Conservation (phyloP, 2,888 invertebrate genomes). For the Pachymerium ferrugineum region DNA sequence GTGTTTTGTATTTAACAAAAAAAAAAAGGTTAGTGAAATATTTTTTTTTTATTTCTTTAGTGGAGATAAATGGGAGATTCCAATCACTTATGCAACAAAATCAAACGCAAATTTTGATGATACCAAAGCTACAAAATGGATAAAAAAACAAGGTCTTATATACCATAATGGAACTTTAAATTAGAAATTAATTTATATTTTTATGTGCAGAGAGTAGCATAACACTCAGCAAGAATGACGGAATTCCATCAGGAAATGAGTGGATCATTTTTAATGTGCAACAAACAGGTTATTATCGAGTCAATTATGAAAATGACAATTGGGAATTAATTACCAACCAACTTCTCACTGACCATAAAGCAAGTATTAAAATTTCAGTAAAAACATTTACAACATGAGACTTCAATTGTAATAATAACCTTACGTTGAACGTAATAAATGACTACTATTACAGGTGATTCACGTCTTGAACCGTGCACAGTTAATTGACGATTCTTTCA, state of each 20-base stretch:
- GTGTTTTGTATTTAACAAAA: background rate
- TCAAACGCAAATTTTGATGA: conserved; percentile 27
- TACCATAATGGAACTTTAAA: background rate
- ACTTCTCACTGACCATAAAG: conserved; percentile 38
- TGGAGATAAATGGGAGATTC: conserved; percentile 30
- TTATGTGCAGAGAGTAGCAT: background rate
- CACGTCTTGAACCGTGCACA: conserved; percentile 16
- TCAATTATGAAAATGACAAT: conserved; percentile 47
- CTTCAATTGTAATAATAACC: background rate
- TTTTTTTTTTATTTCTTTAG: background rate
- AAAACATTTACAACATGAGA: too few species aligned
- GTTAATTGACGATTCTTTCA: conserved; percentile 9
- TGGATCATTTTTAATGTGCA: conserved; percentile 36
- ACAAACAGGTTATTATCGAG: conserved; percentile 46
- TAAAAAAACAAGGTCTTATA: background rate
- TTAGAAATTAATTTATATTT: background rate
- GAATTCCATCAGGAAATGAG: conserved; percentile 30
- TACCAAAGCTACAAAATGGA: background rate
- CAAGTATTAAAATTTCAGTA: conserved; percentile 38
- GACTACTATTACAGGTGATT: background rate
- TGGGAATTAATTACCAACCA: conserved; percentile 43
- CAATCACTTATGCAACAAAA: conserved; percentile 34
- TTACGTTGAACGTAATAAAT: background rate
- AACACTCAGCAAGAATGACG: too few species aligned
- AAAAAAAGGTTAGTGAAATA: too few species aligned